Evolutionary conservation across 2,113 vertebrate species (phyloP).

Genomic region (Alethe castanea): DNA sequence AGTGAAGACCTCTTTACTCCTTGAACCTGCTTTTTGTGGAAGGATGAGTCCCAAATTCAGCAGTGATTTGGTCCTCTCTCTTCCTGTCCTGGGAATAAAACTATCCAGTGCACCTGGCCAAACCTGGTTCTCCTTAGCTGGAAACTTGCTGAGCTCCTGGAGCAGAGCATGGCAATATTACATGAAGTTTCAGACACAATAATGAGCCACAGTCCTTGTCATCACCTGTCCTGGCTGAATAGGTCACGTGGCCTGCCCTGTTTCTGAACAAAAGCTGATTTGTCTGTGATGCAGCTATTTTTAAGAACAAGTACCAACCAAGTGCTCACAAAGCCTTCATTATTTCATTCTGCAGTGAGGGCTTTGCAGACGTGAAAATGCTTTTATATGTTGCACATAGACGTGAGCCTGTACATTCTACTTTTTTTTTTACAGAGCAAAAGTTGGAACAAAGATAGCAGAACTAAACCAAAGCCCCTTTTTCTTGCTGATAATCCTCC

Average conservation of each 20-base stretch:
- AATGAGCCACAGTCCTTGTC: neutral
- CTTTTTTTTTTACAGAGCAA: neutral
- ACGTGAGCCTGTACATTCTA: neutral
- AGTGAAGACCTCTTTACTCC: neutral
- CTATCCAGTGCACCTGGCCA: neutral
- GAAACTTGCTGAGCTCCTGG: neutral
- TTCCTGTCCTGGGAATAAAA: neutral
- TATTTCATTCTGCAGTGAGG: neutral
- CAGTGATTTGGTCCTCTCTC: neutral
- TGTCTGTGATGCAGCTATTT: conserved; percentile 46
- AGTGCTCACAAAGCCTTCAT: conserved; percentile 34
- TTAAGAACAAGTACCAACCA: neutral
- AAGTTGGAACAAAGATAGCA: conserved; percentile 38
- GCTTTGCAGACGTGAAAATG: conserved; percentile 14
- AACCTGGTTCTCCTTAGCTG: neutral
- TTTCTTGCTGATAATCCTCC: conserved; percentile 30
- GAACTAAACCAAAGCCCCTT: conserved; percentile 4
- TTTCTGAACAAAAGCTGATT: conserved; percentile 18
- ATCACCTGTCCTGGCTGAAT: conserved; percentile 30
- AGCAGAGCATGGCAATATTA: neutral
- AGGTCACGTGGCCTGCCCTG: neutral
- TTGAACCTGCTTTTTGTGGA: neutral
- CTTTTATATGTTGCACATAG: neutral
- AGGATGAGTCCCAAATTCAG: neutral
- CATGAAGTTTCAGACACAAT: neutral